Evolutionary conservation across 2,113 vertebrate species (phyloP), one percentile per base, ranked within the genome.

Genomic region (Chamaetylas fuelleborni): DNA sequence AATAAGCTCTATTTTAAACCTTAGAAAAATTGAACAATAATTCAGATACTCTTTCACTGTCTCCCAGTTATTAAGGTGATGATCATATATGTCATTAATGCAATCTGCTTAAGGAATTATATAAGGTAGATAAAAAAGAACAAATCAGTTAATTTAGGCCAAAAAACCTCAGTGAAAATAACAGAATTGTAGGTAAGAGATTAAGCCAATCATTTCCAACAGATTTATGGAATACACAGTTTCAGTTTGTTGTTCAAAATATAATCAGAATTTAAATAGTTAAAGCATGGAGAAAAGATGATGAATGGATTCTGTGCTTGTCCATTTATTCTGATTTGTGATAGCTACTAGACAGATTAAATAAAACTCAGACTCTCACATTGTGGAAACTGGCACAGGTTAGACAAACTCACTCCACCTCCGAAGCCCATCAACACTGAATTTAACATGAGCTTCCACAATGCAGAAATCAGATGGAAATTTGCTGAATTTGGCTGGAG

Each of bases 401-500:
- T 88, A 54, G 83, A 72, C 12, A 92, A 88, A 89, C 20, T 51
- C 45, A 61, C 24, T 48, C 17, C 14, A 79, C 51, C 29, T 69
- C 70, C 29, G 28, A 82, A 53, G 3, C 19, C 65, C 42, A 84
- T 40, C 77, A 85, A 77, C 4, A 42, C 67, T 50, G 25, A 22
- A 65, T 15, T 74, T 86, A 69, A n/a, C 31, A 53, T 48, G 45
- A 93, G 43, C 9, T 91, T 90, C 72, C 11, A 45, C 38, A 95
- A 72, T 73, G 87, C 8, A 94, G 72, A 94, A 97, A 90, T 47
- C 65, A 95, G 57, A 92, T 56, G 69, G 53, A 58, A 11, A 17
- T 88, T 62, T 91, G 42, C 48, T 96, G 71, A 91, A 81, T 81
- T 33, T 86, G 38, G n/a, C 72, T 73, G 57, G 14, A 90, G 48